Base-by-base conservation (phyloP, 2,888 invertebrate genomes). In the Coelogynopora nodosa region DNA sequence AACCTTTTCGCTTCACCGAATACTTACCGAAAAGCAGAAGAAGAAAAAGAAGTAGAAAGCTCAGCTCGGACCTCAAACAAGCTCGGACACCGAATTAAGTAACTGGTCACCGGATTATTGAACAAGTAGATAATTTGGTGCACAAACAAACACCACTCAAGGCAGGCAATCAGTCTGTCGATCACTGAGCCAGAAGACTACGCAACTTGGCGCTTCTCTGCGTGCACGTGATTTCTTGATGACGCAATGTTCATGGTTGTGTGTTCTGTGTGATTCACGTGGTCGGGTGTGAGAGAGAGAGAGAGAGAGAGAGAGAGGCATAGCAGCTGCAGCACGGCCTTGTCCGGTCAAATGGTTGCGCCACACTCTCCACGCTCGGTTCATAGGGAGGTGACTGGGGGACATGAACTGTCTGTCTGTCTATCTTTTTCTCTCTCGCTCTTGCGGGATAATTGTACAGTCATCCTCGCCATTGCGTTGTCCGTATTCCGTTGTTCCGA, bases 321-420 rank as follows among this genome's bases (percentile, higher is more conserved):
- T n/a, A n/a, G n/a, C n/a, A n/a, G n/a, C n/a, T n/a, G n/a, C n/a
- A n/a, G n/a, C 49, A 74, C 74, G 74, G 74, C 74, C 74, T 74
- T 74, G 74, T 74, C 74, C 74, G 74, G 74, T 74, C 74, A 74
- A 74, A 74, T 74, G 74, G 27, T 74, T 74, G 27, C 74, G 74
- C 74, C 74, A 74, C 74, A 74, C 23, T 74, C 23, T 74, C 18
- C 27, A 26, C 74, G 49, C 49, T 74, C 74, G 74, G 74, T 74
- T 74, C 74, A 74, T 23, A 2, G 2, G 23, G 23, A 74, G 74
- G 74, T 74, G 74, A 74, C 74, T 5, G 23, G 74, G 74, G 74
- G 74, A 74, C 74, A 74, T 49, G 49, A 49, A 49, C 49, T 49
- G 49, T 49, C 49, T 49, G 49, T 49, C 5, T 13, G 10, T 49